phyloP scores from a whole-genome alignment of 2,113 vertebrate species.

The Notechis scutatus region DNA sequence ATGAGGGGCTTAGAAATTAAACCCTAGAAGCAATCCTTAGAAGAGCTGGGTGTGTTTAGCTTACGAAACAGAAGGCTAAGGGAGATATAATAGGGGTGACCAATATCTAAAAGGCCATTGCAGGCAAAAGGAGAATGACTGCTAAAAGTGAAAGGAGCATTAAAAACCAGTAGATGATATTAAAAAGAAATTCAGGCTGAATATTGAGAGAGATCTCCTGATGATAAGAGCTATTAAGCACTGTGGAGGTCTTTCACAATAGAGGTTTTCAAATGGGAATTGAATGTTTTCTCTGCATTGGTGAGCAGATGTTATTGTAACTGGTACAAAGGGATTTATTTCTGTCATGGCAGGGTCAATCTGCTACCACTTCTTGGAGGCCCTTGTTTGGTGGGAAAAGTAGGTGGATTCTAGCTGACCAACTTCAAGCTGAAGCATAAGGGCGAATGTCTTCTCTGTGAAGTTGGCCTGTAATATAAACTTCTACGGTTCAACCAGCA shows the following conservation, averaged over 20 bases:
- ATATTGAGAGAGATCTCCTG: not conserved
- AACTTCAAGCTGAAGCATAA: not conserved
- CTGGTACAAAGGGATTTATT: not conserved
- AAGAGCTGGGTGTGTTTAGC: not conserved
- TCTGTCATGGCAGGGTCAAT: not conserved
- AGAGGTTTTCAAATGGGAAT: not conserved
- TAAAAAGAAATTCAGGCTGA: not conserved
- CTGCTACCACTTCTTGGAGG: not conserved
- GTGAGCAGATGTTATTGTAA: not conserved
- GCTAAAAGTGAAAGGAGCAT: not conserved
- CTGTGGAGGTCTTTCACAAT: not conserved
- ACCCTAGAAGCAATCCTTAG: not conserved
- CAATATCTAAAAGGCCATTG: not conserved
- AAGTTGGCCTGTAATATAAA: not conserved
- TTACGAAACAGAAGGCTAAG: not conserved
- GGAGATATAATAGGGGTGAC: not conserved
- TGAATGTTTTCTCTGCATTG: not conserved
- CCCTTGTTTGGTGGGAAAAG: not conserved
- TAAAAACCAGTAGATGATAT: not conserved
- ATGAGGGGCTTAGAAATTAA: not conserved
- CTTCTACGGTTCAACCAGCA: not conserved
- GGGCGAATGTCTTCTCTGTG: not conserved
- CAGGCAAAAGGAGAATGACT: not conserved
- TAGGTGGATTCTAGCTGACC: not conserved
- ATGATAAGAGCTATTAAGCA: not conserved